phyloP scores from a whole-genome alignment of 2,888 invertebrate species.

The Meloe dianella region DNA sequence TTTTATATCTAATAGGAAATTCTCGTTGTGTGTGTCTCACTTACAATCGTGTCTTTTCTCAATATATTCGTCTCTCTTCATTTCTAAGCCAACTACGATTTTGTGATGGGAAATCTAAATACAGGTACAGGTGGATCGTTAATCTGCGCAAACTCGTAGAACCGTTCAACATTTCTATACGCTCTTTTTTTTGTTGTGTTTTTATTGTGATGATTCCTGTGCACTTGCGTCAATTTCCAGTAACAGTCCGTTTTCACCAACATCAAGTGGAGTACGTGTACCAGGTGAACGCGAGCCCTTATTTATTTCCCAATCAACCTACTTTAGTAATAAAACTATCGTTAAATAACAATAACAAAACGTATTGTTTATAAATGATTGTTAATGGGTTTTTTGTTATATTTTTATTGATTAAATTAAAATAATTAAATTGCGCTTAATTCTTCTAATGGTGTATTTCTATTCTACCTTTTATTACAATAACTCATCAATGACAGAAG shows the following conservation, averaged over 20 bases:
- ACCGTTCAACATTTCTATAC: conserved; percentile 19
- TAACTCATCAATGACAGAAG: background rate
- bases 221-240: conserved; percentile 13
- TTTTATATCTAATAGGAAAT: no score
- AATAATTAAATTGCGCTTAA: background rate
- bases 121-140: conserved; percentile 22
- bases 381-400: background rate
- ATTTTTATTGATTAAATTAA: background rate
- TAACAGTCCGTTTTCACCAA: conserved; percentile 21
- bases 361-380: background rate
- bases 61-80: background rate
- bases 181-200: conserved; percentile 21
- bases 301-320: background rate
- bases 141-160: conserved; percentile 26
- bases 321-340: no score
- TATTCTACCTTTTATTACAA: background rate
- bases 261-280: conserved; percentile 10
- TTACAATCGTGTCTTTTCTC: background rate
- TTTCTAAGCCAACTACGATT: background rate
- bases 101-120: conserved; percentile 12
- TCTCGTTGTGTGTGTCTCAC: no score
- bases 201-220: conserved; percentile 9
- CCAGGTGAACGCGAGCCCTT: conserved; percentile 25
- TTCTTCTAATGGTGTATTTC: background rate
- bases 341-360: background rate